Evolutionary conservation across 2,797 vertebrate genomes (phyloP).

Genomic region (Peromyscus eremicus): DNA sequence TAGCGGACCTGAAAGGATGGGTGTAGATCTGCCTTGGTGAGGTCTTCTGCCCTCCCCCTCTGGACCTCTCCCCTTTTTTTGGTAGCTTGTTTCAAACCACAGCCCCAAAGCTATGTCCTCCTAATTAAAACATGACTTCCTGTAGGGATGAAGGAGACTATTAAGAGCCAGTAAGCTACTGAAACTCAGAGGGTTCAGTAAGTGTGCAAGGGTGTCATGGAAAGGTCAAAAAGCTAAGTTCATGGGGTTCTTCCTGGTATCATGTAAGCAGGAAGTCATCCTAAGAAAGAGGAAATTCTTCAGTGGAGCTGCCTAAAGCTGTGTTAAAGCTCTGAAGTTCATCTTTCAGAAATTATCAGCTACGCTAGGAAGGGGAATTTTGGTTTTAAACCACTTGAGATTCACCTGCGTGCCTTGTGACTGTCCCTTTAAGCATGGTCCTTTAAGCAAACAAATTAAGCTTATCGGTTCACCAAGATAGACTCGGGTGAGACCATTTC

Average conservation of each 20-base stretch:
- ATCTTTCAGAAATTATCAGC: neutral
- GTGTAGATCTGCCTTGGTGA: neutral
- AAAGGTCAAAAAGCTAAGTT: neutral
- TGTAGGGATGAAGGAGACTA: neutral
- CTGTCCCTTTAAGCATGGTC: neutral
- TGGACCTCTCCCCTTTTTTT: neutral
- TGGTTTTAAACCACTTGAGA: neutral
- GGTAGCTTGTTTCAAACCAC: neutral
- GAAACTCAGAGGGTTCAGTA: neutral
- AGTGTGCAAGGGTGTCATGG: neutral
- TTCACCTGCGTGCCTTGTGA: neutral
- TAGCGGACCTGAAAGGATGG: neutral
- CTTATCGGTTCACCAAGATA: neutral
- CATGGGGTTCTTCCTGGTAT: neutral
- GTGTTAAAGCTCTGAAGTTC: neutral
- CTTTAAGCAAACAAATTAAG: neutral
- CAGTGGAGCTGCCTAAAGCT: neutral
- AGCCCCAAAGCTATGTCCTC: neutral
- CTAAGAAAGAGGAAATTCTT: neutral
- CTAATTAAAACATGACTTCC: neutral
- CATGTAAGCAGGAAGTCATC: neutral
- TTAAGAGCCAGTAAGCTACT: neutral
- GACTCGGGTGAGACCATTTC: neutral
- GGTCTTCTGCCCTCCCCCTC: neutral
- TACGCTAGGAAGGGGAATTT: no score